A percentile compares a stretch with the other conserved stretches of the same genome.
Evolutionary conservation across 2,888 invertebrate genomes (phyloP).

Genomic region (Agrotis segetum): DNA sequence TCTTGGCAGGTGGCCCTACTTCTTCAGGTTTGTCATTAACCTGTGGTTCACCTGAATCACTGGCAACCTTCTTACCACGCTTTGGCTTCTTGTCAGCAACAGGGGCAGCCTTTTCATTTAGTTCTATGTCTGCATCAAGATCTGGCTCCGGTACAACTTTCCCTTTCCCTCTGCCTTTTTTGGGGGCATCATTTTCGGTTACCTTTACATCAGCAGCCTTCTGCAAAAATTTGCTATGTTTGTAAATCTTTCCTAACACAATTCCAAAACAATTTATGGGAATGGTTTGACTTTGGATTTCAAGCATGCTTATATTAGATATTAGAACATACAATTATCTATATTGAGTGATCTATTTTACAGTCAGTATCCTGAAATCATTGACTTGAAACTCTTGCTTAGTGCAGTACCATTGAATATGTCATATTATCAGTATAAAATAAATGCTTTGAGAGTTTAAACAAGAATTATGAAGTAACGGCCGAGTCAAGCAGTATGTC

Average conservation of each 20-base stretch:
- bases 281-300: slow-evolving; percentile 2
- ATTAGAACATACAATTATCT: not conserved
- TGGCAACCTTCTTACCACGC: slow-evolving; percentile 79
- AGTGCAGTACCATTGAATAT: not conserved
- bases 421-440: not conserved
- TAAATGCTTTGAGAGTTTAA: slow-evolving; percentile 10
- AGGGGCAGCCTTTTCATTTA: slow-evolving; percentile 61
- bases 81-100: slow-evolving; percentile 75
- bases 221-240: slow-evolving; percentile 72
- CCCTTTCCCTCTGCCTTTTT: slow-evolving; percentile 83
- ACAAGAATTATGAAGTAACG: slow-evolving; percentile 31
- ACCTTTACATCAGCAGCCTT: slow-evolving; percentile 82
- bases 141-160: slow-evolving; percentile 73
- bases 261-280: not conserved
- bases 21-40: slow-evolving; percentile 75
- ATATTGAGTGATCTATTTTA: not conserved
- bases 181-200: slow-evolving; percentile 79
- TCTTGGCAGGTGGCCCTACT: slow-evolving; percentile 76
- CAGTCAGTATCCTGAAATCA: not conserved
- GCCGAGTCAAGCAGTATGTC: slow-evolving; percentile 4
- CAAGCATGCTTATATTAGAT: not conserved
- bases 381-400: not conserved
- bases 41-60: slow-evolving; percentile 68
- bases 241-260: slow-evolving; percentile 16
- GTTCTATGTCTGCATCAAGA: slow-evolving; percentile 63